Evolutionary conservation across 1,140 invertebrate genomes (phyloP).

Genomic region (Pseudomyrmex pallidus): DNA sequence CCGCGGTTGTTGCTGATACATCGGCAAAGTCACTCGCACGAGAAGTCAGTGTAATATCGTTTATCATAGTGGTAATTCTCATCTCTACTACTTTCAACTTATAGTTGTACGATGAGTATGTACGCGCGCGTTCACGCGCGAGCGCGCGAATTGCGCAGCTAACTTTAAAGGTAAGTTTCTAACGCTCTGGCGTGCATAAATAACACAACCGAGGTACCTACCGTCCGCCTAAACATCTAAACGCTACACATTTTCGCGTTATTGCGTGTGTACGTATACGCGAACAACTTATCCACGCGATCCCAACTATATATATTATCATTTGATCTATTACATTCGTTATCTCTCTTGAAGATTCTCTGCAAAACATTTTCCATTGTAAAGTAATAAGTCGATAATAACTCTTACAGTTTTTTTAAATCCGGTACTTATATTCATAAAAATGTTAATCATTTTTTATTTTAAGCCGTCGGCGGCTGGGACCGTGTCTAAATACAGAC

Average conservation of each 20-base stretch:
- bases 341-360: slow-evolving; percentile 14
- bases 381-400: neutral
- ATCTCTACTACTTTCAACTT: slow-evolving; percentile 28
- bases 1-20: slow-evolving; percentile 56
- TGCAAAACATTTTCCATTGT: slow-evolving; percentile 2
- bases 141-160: slow-evolving; percentile 47
- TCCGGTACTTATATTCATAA: neutral
- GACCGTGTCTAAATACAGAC: slow-evolving; percentile 25
- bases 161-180: slow-evolving; percentile 72
- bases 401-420: too few species aligned
- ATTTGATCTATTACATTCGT: slow-evolving; percentile 3
- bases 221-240: neutral
- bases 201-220: slow-evolving; percentile 49
- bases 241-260: slow-evolving; percentile 40
- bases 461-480: neutral
- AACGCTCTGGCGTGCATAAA: slow-evolving; percentile 69
- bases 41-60: slow-evolving; percentile 63
- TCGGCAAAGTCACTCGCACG: slow-evolving; percentile 64
- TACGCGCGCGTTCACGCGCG: slow-evolving; percentile 4
- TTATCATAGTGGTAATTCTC: slow-evolving; percentile 58
- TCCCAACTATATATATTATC: slow-evolving; percentile 1
- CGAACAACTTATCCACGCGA: slow-evolving; percentile 32
- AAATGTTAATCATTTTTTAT: neutral
- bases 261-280: slow-evolving; percentile 38
- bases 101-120: slow-evolving; percentile 36